Evolutionary conservation across 2,888 invertebrate genomes (phyloP).

Genomic region (Scaeva pyrastri): DNA sequence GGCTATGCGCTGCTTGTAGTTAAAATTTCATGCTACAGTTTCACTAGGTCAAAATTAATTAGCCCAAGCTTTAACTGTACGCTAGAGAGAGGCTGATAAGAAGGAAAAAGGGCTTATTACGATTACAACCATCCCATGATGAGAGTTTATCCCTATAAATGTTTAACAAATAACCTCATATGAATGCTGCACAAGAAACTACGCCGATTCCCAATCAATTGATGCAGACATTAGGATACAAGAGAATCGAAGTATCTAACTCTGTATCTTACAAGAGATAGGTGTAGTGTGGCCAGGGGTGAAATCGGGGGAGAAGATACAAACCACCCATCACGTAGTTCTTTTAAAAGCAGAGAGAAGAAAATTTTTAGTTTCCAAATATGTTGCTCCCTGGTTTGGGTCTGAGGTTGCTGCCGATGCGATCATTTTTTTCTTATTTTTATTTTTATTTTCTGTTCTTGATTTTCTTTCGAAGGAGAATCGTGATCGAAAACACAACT

Average conservation of each 20-base stretch:
- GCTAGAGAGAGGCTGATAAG: background rate
- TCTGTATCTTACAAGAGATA: conserved; percentile 2
- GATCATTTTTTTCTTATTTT: conserved; percentile 24
- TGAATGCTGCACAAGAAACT: conserved; percentile 39
- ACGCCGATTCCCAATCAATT: conserved; percentile 62
- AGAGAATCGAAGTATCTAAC: conserved; percentile 32
- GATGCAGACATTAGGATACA: conserved; percentile 63
- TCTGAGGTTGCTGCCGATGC: conserved; percentile 30
- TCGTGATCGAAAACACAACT: conserved; percentile 77
- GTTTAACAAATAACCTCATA: conserved; percentile 59
- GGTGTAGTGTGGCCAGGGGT: background rate
- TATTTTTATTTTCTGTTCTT: conserved; percentile 30
- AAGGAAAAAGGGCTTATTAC: background rate
- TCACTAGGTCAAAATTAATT: conserved; percentile 76
- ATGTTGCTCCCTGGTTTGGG: conserved; percentile 43
- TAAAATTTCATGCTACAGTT: conserved; percentile 73
- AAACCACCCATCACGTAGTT: conserved; percentile 72
- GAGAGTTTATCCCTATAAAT: conserved; percentile 42
- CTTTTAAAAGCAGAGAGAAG: conserved; percentile 65
- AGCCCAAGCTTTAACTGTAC: conserved; percentile 69
- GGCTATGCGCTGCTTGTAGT: background rate
- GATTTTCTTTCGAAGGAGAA: conserved; percentile 55
- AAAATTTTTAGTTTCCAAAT: conserved; percentile 65
- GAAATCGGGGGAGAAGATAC: conserved; percentile 3
- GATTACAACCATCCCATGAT: background rate